These are phyloP conservation scores for Euproctis similis DNA, from an alignment of 2,888 invertebrate species.

Conservation along the genomic window DNA sequence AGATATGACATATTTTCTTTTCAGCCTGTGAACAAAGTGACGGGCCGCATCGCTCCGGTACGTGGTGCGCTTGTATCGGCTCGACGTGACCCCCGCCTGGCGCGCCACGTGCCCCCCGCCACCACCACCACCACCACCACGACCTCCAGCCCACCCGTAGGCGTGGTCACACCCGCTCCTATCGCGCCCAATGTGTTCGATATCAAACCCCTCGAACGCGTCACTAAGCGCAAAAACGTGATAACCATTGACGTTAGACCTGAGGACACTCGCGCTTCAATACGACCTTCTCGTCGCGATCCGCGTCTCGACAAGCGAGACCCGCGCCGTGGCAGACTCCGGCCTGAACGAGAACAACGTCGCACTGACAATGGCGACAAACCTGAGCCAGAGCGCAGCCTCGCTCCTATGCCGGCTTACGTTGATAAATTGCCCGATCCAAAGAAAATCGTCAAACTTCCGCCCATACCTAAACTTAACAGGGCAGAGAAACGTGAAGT, in stretches of 20 bases:
- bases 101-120: slow-evolving; percentile 32
- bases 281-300: slow-evolving; percentile 23
- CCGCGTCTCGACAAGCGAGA: slow-evolving; percentile 27
- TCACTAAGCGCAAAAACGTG: slow-evolving; percentile 60
- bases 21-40: slow-evolving; percentile 53
- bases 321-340: slow-evolving; percentile 14
- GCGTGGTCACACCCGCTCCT: slow-evolving; percentile 20
- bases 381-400: slow-evolving; percentile 6
- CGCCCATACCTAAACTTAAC: slow-evolving; percentile 58
- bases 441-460: slow-evolving; percentile 50
- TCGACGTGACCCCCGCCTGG: slow-evolving; percentile 30
- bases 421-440: slow-evolving; percentile 41
- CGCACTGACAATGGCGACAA: background rate
- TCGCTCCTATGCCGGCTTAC: slow-evolving; percentile 23
- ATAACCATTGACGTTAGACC: slow-evolving; percentile 63
- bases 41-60: slow-evolving; percentile 54
- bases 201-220: slow-evolving; percentile 62
- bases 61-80: slow-evolving; percentile 47
- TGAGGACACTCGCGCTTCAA: slow-evolving; percentile 18
- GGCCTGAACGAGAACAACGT: background rate
- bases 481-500: slow-evolving; percentile 20
- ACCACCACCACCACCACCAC: slow-evolving; percentile 16
- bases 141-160: slow-evolving; percentile 26
- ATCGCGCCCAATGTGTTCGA: slow-evolving; percentile 64
- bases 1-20: slow-evolving; percentile 18